Base-by-base conservation (phyloP, 2,797 vertebrate species). In the Platyrinchus mystaceus region DNA sequence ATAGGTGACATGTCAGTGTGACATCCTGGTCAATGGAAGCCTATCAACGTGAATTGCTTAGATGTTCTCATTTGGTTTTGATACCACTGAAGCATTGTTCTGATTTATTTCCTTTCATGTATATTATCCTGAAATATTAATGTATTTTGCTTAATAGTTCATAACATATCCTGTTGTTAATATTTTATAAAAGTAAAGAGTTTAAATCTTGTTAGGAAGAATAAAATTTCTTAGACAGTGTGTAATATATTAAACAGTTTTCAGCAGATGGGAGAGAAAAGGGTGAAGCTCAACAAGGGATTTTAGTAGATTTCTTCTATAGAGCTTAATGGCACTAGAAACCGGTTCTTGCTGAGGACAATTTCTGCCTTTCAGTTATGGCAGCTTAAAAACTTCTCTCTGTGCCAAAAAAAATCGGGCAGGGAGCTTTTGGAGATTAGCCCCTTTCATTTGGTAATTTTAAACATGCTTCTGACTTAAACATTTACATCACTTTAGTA, bases 381-480 rank as follows among this genome's bases (percentile, higher is more conserved):
- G 84, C 59, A 84, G 80, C 83, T 88, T 95, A 83, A 95, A 95
- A 96, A 94, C 83, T 86, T 62, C 50, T 64, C 81, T 68, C 71
- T 34, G 30, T 81, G 58, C 66, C 73, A 50, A 69, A 53, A 76
- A 92, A 87, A 89, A 56, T 68, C 5, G 1, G 66, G n/a, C 73
- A 62, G 58, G 43, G 82, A 87, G 87, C 82, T 94, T 94, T 73
- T 62, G 55, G 76, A 81, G 84, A 95, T 97, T 92, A 95, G 69
- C 41, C 47, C 66, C 89, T 96, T 95, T 96, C 92, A 94, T 89
- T 95, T 95, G 91, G 89, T 93, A 95, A 95, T 97, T 96, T 92
- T 89, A 91, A 95, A 93, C 18, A 37, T 87, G 69, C 73, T 93
- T 95, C 79, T 93, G 84, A 91, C 89, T 95, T 89, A 78, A 93